Evolutionary conservation across 2,797 vertebrate genomes (phyloP), one percentile per base, ranked within the genome.

Genomic region (Poecilia wingei): DNA sequence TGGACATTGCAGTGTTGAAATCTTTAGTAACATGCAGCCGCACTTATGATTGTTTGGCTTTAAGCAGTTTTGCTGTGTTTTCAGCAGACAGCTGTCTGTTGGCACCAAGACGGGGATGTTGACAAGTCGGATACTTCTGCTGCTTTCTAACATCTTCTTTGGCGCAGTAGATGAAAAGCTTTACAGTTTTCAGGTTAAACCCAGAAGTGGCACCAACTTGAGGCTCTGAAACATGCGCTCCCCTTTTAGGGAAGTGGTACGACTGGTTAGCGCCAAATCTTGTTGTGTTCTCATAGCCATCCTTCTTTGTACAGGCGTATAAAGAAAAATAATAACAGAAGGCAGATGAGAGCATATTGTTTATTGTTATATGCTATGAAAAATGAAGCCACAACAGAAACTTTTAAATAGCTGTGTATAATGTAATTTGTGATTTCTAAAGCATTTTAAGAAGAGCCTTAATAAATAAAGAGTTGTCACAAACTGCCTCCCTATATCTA

Each of bases 321-420:
- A 8, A 55, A n/a, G 43, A 61, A 13, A 33, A 20, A 79, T 76
- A 79, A 79, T 76, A 79, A 85, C 36, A 61, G 57, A 82, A 82
- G 75, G 71, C 71, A 74, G 75, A 83, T 84, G 73, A 72, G 64
- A 66, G 80, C 73, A 55, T 55, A 81, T 81, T 77, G 55, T 85
- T 86, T 80, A 76, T 80, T 75, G 64, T 71, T 74, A 59, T 41
- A 16, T 0, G 31, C 39, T n/a, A 49, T 66, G 76, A 72, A 49
- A 81, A 81, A 73, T 79, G 59, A 78, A 88, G 80, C 74, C 72
- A 64, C 79, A 20, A 51, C 28, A n/a, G 72, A 74, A 79, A 47
- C 36, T 43, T n/a, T 84, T 74, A 33, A 66, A 75, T 43, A 69
- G 82, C 81, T 76, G 81, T 61, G 22, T 33, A 45, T 28, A 47